phyloP scores from a whole-genome alignment of 2,888 invertebrate species.

The Aplocera efformata region DNA sequence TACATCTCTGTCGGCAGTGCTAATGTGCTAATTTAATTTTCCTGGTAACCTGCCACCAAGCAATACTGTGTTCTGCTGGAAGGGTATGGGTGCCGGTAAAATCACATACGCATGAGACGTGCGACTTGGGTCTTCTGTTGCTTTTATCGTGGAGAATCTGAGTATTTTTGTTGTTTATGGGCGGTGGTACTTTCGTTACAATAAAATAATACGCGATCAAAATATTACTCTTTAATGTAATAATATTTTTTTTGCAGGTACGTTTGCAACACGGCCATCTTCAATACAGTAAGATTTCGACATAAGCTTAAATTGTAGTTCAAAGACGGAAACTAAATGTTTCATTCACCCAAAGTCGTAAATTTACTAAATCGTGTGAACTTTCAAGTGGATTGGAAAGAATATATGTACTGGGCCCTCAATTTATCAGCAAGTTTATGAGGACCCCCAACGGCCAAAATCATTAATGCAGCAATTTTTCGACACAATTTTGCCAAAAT shows the following conservation, averaged over 20 bases:
- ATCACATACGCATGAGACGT: too few species aligned
- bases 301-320: constrained; percentile 40
- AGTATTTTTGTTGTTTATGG: too few species aligned
- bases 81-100: too few species aligned
- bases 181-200: too few species aligned
- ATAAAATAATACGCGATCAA: too few species aligned
- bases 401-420: constrained; percentile 28
- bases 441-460: constrained; percentile 22
- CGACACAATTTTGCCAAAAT: background rate
- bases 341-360: constrained; percentile 53
- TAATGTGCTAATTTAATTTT: too few species aligned
- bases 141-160: too few species aligned
- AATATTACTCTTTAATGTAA: too few species aligned
- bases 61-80: too few species aligned
- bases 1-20: too few species aligned
- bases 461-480: constrained; percentile 1
- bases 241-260: constrained; percentile 31
- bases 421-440: constrained; percentile 32
- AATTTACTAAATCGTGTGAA: constrained; percentile 50
- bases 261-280: constrained; percentile 15
- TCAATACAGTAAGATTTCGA: constrained; percentile 11
- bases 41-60: too few species aligned
- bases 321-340: constrained; percentile 32
- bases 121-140: too few species aligned
- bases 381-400: constrained; percentile 24